Evolutionary conservation across 2,797 vertebrate genomes (phyloP).

Genomic region (Rachycentron canadum): DNA sequence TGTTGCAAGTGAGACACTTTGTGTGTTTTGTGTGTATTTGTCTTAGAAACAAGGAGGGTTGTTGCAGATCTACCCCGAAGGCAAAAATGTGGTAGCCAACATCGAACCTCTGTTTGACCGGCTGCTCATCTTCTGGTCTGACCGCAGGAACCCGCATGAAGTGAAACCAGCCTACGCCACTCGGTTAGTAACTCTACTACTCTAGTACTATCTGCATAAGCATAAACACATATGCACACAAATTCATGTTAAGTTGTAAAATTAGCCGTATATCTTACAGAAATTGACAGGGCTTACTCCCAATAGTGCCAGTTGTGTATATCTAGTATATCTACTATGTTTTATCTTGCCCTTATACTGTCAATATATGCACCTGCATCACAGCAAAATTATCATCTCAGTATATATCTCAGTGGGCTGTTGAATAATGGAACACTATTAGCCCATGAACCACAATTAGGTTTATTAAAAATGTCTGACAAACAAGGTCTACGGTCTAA

Average conservation of each 20-base stretch:
- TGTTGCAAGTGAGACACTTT: constrained; percentile 6
- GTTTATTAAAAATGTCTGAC: constrained; percentile 1
- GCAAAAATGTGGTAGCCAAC: constrained; percentile 90
- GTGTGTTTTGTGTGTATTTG: constrained; percentile 8
- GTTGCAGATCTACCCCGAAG: constrained; percentile 92
- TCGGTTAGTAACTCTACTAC: constrained; percentile 85
- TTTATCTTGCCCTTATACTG: background rate
- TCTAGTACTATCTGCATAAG: background rate
- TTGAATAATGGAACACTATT: background rate
- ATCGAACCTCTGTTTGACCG: constrained; percentile 91
- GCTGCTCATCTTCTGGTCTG: constrained; percentile 94
- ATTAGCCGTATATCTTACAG: background rate
- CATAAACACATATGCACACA: background rate
- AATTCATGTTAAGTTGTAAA: background rate
- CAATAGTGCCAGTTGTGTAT: background rate
- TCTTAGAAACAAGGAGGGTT: constrained; percentile 89
- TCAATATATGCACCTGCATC: background rate
- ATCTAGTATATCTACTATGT: background rate
- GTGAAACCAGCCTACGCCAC: constrained; percentile 92
- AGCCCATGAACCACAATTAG: background rate
- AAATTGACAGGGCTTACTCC: background rate
- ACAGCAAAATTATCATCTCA: background rate
- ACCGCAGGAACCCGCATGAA: constrained; percentile 94
- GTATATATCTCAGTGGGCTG: background rate
- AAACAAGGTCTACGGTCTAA: background rate